phyloP scores from a whole-genome alignment of 2,113 vertebrate species.

The Hemichromis elongatus region DNA sequence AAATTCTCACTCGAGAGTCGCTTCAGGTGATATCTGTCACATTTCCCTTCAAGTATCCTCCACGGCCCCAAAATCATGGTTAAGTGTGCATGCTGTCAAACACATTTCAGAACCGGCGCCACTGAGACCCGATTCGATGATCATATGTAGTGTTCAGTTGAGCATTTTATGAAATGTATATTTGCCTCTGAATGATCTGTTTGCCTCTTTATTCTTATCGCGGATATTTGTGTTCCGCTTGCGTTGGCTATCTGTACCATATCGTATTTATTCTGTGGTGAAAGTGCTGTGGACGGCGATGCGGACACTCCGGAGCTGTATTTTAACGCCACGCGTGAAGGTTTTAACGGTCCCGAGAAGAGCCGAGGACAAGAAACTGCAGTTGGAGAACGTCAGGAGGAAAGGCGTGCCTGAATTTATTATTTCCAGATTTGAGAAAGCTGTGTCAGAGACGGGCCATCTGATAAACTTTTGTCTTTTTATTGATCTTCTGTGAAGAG shows the following conservation, averaged over 20 bases:
- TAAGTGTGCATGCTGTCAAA: background rate
- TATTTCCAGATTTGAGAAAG: background rate
- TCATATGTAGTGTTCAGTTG: background rate
- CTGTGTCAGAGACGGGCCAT: background rate
- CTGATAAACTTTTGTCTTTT: background rate
- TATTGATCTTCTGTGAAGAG: slow-evolving; percentile 57
- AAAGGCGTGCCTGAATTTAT: background rate
- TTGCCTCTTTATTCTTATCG: background rate
- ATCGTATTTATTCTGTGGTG: background rate
- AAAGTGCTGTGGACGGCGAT: background rate
- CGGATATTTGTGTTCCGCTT: background rate
- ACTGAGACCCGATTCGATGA: background rate
- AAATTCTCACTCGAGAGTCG: background rate
- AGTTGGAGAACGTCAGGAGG: background rate
- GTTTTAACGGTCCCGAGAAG: background rate
- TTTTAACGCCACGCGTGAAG: background rate
- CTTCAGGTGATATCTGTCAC: background rate
- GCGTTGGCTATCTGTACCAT: background rate
- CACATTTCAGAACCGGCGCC: background rate
- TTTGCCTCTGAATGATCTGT: background rate
- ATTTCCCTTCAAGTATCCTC: background rate
- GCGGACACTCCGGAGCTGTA: background rate
- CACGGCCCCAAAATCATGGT: background rate
- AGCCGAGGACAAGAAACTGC: background rate
- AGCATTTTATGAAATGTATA: background rate